Percentiles rank a stretch among this genome's conserved stretches.
Evolutionary conservation across 2,888 invertebrate genomes (phyloP).

Genomic region (Sphaerophoria taeniata): DNA sequence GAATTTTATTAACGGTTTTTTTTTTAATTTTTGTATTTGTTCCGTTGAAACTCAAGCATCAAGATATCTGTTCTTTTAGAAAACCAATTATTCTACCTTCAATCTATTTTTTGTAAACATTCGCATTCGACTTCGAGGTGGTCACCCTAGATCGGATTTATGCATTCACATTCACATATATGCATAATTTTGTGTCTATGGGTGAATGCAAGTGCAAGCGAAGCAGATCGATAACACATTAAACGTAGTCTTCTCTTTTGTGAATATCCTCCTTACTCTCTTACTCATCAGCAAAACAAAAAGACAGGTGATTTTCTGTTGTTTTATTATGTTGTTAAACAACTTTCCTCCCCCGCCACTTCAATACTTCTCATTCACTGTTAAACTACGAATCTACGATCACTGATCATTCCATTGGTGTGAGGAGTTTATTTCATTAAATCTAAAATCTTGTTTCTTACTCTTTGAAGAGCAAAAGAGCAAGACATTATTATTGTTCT

Average conservation of each 20-base stretch:
- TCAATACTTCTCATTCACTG: neutral
- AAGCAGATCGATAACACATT: neutral
- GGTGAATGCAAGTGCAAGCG: neutral
- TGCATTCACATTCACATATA: too few relatives aligned
- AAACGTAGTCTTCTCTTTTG: neutral
- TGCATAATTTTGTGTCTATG: too few relatives aligned
- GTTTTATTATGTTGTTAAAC: conserved; percentile 44
- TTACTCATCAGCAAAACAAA: neutral
- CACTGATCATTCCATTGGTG: neutral
- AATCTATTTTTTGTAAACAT: too few relatives aligned
- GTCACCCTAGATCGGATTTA: too few relatives aligned
- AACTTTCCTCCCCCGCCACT: conserved; percentile 18
- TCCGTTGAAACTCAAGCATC: too few relatives aligned
- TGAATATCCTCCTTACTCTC: neutral
- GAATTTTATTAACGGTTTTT: too few relatives aligned
- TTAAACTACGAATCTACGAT: neutral
- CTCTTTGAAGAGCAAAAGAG: conserved; percentile 36
- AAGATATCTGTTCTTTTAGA: too few relatives aligned
- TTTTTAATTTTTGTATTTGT: too few relatives aligned
- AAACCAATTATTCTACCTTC: too few relatives aligned
- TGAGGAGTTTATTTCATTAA: conserved; percentile 6
- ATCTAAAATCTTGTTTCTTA: neutral
- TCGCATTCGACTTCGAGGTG: too few relatives aligned
- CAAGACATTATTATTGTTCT: conserved; percentile 14
- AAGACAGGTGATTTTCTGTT: conserved; percentile 29